Base-by-base conservation (phyloP, 2,113 vertebrate genomes). In the Choloepus hoffmanni region DNA sequence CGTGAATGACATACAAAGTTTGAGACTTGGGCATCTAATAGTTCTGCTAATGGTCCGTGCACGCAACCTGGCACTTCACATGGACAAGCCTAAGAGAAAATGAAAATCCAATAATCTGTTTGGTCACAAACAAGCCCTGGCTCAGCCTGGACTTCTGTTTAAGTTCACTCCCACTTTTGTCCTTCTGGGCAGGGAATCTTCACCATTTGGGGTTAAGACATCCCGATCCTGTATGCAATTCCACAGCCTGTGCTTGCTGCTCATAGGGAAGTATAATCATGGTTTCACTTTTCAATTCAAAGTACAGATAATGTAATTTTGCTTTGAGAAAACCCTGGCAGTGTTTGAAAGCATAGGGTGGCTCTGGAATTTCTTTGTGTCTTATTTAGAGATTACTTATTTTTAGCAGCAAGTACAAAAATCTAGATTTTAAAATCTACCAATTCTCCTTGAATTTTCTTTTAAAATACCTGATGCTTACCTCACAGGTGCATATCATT, bases 221-320 rank as follows among this genome's bases (percentile, higher is more conserved):
- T 40, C 23, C 13, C n/a, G 55, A 45, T 18, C 5, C 16, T 11
- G 3, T 5, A 1, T 2, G 1, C 4, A 12, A 4, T 9, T n/a
- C 19, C 11, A 43, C 43, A 36, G 6, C 86, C 4, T 1, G 2
- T 7, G 24, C 3, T 43, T 7, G 8, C 40, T 48, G 43, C 24
- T 11, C 9, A 13, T 0, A 36, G 28, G 6, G 50, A 13, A 15
- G 3, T 0, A 1, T n/a, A 19, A 24, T 7, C 11, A 11, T 0
- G n/a, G 72, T 33, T 43, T 78, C 33, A 19, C 6, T 60, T 50
- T 62, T 58, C 82, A 5, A 5, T 36, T 55, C 19, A 2, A 55
- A 87, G 33, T 4, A 0, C 13, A 45, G 5, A 55, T 16, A 0
- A 2, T n/a, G 28, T 21, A 1, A 48, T 70, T 40, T 30, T 70